A percentile compares a stretch with the other conserved stretches of the same genome.
These are phyloP conservation scores for Grantiella picta DNA, from an alignment of 2,113 vertebrate species.

Conservation along the genomic window DNA sequence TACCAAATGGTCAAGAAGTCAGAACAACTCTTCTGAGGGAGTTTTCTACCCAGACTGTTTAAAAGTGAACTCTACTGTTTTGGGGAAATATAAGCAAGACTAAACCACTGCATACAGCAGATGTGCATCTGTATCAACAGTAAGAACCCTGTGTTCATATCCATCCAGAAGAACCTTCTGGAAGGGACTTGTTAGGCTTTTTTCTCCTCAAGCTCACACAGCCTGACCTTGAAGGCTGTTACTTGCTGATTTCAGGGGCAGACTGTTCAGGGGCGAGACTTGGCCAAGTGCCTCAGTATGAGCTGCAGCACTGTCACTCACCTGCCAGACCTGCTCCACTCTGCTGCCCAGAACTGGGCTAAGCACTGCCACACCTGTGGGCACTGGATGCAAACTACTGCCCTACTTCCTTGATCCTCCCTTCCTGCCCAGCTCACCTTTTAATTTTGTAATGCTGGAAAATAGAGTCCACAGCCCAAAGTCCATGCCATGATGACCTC, in stretches of 20 bases:
- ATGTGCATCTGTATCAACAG: not conserved
- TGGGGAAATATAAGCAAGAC: not conserved
- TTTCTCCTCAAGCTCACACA: not conserved
- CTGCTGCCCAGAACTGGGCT: not conserved
- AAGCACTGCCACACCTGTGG: not conserved
- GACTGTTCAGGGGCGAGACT: not conserved
- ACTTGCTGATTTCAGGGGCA: not conserved
- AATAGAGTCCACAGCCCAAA: not conserved
- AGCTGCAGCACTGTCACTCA: not conserved
- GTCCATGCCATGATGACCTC: not conserved
- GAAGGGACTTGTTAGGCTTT: too few relatives aligned
- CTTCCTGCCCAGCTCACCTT: not conserved
- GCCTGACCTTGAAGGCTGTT: not conserved
- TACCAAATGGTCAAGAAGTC: not conserved
- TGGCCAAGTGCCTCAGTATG: rapidly evolving
- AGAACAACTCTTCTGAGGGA: not conserved
- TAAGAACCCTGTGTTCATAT: not conserved
- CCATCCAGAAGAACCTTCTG: too few relatives aligned
- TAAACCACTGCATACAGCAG: not conserved
- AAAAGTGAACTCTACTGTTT: not conserved
- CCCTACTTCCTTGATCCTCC: not conserved
- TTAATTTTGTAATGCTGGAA: not conserved
- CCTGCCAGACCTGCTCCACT: not conserved
- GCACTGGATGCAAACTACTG: not conserved
- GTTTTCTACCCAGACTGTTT: not conserved